phyloP scores from a whole-genome alignment of 2,888 invertebrate species.

The Bugulina stolonifera region DNA sequence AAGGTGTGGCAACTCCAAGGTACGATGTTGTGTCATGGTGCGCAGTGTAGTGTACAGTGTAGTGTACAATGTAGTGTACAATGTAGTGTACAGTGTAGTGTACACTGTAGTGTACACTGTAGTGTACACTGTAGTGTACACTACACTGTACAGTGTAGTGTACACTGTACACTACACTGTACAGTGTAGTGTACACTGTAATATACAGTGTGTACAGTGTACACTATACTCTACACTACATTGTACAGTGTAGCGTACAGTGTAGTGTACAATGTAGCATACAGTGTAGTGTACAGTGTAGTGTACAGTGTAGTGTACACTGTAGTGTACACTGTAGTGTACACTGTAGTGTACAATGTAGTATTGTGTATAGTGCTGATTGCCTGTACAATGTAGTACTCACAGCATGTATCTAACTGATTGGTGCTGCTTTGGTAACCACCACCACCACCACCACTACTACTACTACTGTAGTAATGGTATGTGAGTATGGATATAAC shows the following conservation, averaged over 20 bases:
- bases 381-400: no score
- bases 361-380: no score
- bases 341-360: no score
- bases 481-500: no score
- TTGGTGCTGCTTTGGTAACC: no score
- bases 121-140: background rate
- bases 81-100: background rate
- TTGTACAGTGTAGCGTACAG: background rate
- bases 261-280: no score
- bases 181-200: background rate
- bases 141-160: background rate
- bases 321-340: no score
- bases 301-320: no score
- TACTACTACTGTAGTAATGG: no score
- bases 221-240: background rate
- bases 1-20: conserved; percentile 70
- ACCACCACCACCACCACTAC: no score
- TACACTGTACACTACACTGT: background rate
- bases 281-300: no score
- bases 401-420: no score
- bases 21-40: conserved; percentile 30
- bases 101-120: background rate
- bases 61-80: background rate
- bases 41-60: background rate
- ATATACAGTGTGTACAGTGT: background rate